A percentile compares a stretch with the other conserved stretches of the same genome.
These are phyloP conservation scores for Darevskia mixta DNA, from an alignment of 2,797 vertebrate genomes.

Conservation along the genomic window DNA sequence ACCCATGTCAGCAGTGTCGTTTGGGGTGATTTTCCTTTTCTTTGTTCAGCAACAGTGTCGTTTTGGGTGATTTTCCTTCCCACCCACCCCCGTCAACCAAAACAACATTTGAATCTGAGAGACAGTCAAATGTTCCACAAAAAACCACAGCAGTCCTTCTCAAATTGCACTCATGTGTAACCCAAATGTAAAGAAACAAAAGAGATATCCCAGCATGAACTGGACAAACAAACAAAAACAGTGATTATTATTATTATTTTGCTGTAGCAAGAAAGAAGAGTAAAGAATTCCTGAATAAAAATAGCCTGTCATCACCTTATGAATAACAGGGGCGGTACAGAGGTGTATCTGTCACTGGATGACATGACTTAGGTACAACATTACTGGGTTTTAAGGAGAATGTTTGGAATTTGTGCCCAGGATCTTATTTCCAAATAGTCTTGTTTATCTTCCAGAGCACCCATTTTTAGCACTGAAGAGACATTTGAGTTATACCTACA, in stretches of 20 bases:
- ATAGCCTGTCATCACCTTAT: neutral
- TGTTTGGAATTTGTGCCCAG: neutral
- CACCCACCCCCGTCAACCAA: rapidly evolving
- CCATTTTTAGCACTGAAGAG: neutral
- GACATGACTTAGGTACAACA: neutral
- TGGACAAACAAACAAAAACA: neutral
- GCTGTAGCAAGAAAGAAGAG: neutral
- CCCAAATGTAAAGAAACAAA: neutral
- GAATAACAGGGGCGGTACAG: neutral
- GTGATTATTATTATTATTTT: neutral
- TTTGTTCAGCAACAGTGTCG: too few species aligned
- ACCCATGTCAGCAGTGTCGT: too few species aligned
- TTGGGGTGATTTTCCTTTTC: too few species aligned
- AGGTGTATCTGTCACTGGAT: neutral
- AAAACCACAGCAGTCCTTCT: neutral
- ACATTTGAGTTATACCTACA: neutral
- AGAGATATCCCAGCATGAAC: neutral
- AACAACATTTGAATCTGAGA: neutral
- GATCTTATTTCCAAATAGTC: neutral
- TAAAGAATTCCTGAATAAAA: neutral
- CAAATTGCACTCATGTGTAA: neutral
- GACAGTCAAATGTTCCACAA: neutral
- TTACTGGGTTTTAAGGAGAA: neutral
- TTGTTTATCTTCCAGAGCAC: neutral
- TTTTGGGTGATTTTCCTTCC: too few species aligned